Evolutionary conservation across 2,113 vertebrate genomes (phyloP).

Genomic region (Meriones unguiculatus): DNA sequence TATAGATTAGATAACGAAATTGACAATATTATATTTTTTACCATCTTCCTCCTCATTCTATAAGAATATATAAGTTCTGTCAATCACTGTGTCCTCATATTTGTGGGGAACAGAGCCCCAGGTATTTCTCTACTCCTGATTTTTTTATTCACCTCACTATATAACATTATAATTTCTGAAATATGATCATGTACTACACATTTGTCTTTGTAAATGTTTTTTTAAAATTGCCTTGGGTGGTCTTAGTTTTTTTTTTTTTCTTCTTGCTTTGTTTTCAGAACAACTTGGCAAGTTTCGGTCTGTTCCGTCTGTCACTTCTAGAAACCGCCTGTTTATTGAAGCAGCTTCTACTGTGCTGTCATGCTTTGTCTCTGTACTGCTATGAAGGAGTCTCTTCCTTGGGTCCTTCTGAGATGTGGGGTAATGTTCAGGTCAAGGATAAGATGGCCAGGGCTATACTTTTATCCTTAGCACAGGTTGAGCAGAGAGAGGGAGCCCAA

Average conservation of each 20-base stretch:
- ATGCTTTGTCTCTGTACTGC: background rate
- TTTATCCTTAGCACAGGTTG: background rate
- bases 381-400: background rate
- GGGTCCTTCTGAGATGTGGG: slow-evolving; percentile 6
- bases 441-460: background rate
- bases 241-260: background rate
- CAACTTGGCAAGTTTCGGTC: background rate
- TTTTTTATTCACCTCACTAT: background rate
- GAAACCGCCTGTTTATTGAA: background rate
- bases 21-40: background rate
- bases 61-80: background rate
- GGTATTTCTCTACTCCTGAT: background rate
- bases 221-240: background rate
- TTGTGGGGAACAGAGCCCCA: background rate
- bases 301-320: background rate
- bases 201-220: background rate
- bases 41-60: background rate
- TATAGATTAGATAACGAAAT: background rate
- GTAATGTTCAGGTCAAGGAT: background rate
- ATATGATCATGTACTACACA: background rate
- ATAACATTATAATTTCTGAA: background rate
- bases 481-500: background rate
- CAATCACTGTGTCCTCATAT: background rate
- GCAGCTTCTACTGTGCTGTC: background rate
- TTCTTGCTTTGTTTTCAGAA: background rate